Percentiles rank a stretch among this genome's conserved stretches.
These are phyloP conservation scores for Platalea minor DNA, from an alignment of 2,797 vertebrate genomes.

Conservation along the genomic window DNA sequence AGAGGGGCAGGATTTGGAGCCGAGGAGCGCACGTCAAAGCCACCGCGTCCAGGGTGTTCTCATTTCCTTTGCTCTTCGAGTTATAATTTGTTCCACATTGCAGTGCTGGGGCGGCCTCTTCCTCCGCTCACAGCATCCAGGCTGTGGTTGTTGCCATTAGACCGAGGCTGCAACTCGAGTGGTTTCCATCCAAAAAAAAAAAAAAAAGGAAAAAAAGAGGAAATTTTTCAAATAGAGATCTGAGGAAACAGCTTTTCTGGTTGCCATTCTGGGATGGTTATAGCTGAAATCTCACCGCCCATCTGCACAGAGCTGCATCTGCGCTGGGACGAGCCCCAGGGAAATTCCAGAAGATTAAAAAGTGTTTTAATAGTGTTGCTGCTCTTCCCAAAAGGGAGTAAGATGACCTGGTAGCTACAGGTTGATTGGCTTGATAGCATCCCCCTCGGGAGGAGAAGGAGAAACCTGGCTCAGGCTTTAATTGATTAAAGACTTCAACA, in stretches of 20 bases:
- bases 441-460: background rate
- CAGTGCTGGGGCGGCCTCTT: background rate
- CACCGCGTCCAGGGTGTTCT: background rate
- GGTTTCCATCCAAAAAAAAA: constrained; percentile 31
- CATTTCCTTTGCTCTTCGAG: constrained; percentile 51
- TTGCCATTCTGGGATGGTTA: background rate
- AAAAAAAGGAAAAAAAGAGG: background rate
- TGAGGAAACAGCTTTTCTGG: background rate
- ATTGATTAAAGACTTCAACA: constrained; percentile 47
- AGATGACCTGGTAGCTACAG: constrained; percentile 53
- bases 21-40: background rate
- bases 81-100: constrained; percentile 74
- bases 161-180: background rate
- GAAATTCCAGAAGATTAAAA: constrained; percentile 37
- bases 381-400: constrained; percentile 8
- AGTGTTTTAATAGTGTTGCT: background rate
- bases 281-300: background rate
- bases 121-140: constrained; percentile 28
- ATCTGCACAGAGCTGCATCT: background rate
- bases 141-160: background rate
- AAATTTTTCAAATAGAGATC: background rate
- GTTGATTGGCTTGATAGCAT: constrained; percentile 33
- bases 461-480: background rate
- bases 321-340: rapidly evolving
- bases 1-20: constrained; percentile 3